phyloP scores from a whole-genome alignment of 2,888 invertebrate species.

The Xanthia togata region DNA sequence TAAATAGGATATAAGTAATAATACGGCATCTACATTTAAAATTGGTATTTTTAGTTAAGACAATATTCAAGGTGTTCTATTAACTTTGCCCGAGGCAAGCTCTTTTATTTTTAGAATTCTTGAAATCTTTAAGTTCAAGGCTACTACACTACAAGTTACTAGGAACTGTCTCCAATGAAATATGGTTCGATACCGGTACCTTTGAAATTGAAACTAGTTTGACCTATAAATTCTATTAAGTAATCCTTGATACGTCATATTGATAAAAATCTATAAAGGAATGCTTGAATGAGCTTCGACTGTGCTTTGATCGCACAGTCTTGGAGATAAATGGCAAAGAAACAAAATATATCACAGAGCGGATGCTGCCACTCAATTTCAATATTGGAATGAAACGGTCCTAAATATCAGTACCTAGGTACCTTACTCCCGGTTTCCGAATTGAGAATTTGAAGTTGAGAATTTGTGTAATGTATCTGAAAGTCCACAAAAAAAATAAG shows the following conservation, averaged over 20 bases:
- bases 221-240: constrained; percentile 20
- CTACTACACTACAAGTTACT: too few species aligned
- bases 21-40: too few species aligned
- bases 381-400: not conserved
- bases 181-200: constrained; percentile 1
- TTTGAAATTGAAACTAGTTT: constrained; percentile 15
- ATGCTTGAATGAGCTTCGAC: not conserved
- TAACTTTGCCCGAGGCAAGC: not conserved
- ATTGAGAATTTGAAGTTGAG: too few species aligned
- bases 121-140: constrained; percentile 33
- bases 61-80: constrained; percentile 8
- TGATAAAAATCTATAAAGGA: constrained; percentile 31
- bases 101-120: constrained; percentile 1
- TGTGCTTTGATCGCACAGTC: not conserved
- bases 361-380: not conserved
- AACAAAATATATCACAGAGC: too few species aligned
- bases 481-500: too few species aligned
- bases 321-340: not conserved
- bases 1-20: too few species aligned
- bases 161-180: constrained; percentile 37
- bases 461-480: too few species aligned
- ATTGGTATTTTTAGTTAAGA: too few species aligned
- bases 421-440: too few species aligned
- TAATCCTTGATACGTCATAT: constrained; percentile 28
- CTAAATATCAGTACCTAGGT: not conserved